Percentiles rank a stretch among this genome's conserved stretches.
These are phyloP conservation scores for Cyphomyrus discorhynchus DNA, from an alignment of 2,113 vertebrate genomes.

Conservation along the genomic window DNA sequence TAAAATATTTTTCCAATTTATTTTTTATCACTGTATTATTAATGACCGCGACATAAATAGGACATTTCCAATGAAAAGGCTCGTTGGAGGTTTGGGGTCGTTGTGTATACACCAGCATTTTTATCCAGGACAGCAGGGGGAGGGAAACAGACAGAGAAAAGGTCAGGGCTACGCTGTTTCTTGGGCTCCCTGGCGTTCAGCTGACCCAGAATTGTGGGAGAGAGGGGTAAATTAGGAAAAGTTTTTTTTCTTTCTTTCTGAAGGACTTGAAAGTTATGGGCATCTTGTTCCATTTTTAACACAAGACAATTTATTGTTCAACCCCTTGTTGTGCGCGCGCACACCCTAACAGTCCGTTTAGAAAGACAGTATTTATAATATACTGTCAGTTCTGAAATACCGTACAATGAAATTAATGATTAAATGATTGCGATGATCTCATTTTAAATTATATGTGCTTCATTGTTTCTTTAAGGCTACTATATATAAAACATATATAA, in stretches of 20 bases:
- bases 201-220: conserved; percentile 55
- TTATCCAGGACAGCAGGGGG: conserved; percentile 26
- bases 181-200: conserved; percentile 40
- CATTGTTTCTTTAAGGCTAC: neutral
- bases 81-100: neutral
- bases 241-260: conserved; percentile 51
- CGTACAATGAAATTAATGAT: neutral
- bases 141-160: conserved; percentile 35
- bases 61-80: neutral
- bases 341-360: neutral
- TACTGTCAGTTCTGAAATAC: neutral
- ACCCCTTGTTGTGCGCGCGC: neutral
- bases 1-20: conserved; percentile 8
- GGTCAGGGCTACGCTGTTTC: conserved; percentile 47
- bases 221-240: conserved; percentile 31
- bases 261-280: conserved; percentile 52
- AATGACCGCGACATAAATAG: conserved; percentile 16
- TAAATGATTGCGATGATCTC: neutral
- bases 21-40: conserved; percentile 17
- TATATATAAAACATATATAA: neutral
- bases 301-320: conserved; percentile 40
- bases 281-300: conserved; percentile 51
- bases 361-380: neutral
- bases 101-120: conserved; percentile 1
- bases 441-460: neutral